phyloP scores from a whole-genome alignment of 2,113 vertebrate species.

The Daphoenositta chrysoptera region DNA sequence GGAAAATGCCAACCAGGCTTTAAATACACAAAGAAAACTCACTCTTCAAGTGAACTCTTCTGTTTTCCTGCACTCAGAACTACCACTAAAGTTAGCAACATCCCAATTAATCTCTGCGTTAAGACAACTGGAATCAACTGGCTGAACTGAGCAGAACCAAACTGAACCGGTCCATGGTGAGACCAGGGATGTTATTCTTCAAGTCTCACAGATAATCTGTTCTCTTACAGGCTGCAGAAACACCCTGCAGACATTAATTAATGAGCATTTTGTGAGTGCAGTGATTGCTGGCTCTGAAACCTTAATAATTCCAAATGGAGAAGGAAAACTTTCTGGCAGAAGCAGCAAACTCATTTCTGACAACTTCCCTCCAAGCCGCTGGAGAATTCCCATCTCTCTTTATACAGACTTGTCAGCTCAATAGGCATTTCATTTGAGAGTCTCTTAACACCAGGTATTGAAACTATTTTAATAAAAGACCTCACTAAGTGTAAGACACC shows the following conservation, averaged over 20 bases:
- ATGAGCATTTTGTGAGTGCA: background rate
- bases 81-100: background rate
- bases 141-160: background rate
- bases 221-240: background rate
- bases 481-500: background rate
- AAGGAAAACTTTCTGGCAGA: slow-evolving; percentile 27
- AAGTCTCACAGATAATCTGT: background rate
- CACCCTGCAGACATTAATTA: background rate
- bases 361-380: background rate
- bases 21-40: background rate
- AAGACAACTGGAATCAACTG: background rate
- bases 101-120: background rate
- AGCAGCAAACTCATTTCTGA: background rate
- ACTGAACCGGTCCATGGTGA: background rate
- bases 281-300: background rate
- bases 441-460: background rate
- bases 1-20: background rate
- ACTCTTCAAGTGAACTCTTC: background rate
- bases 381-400: background rate
- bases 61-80: background rate
- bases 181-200: background rate
- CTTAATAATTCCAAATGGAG: background rate
- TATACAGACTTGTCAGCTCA: background rate
- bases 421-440: background rate
- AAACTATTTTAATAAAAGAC: background rate